Conservation (phyloP, 2,113 vertebrate genomes). For the Fulmarus glacialis region DNA sequence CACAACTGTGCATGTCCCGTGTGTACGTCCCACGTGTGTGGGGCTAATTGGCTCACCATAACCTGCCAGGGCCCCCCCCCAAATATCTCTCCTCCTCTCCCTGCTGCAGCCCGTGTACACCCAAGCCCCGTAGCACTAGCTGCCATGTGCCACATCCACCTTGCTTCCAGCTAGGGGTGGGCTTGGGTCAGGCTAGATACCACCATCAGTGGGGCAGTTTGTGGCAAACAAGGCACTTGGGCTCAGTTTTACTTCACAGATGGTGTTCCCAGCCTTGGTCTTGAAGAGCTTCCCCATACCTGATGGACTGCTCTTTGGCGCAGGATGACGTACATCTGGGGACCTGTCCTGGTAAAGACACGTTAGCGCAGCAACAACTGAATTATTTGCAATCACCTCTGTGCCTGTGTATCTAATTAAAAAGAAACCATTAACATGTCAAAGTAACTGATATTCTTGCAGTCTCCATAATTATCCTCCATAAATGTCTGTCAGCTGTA, state of each 20-base stretch:
- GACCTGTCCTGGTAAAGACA: constrained; percentile 33
- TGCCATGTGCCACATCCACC: background rate
- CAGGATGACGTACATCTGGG: background rate
- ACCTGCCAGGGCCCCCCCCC: background rate
- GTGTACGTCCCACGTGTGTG: fast-evolving
- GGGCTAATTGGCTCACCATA: background rate
- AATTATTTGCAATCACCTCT: constrained; percentile 52
- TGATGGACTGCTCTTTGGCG: background rate
- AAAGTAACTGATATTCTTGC: background rate
- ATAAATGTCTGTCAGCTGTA: constrained; percentile 7
- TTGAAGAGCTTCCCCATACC: constrained; percentile 25
- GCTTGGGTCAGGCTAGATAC: background rate
- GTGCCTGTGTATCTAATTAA: constrained; percentile 50
- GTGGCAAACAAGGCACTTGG: background rate
- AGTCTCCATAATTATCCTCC: background rate
- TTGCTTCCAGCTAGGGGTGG: background rate
- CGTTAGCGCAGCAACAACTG: background rate
- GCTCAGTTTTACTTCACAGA: background rate
- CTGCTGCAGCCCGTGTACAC: background rate
- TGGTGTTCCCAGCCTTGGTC: background rate
- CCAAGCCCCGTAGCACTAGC: background rate
- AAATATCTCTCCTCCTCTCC: background rate
- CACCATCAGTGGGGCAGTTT: background rate
- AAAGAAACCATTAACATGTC: constrained; percentile 23
- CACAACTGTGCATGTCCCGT: background rate